Base-by-base conservation (phyloP, 2,888 invertebrate genomes). In the Tridacna gigas region DNA sequence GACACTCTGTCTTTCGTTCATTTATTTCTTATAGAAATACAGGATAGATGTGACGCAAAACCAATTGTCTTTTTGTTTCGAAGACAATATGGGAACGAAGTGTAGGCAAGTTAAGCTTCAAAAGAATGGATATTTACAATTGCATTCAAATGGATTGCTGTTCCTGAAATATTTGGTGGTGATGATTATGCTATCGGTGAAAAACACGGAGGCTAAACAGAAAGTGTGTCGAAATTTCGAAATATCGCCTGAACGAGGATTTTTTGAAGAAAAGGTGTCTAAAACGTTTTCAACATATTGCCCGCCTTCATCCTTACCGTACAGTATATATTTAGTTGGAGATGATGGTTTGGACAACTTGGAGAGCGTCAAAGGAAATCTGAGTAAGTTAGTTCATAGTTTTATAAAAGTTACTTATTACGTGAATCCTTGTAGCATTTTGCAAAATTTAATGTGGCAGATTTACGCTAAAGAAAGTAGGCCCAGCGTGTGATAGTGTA, bases 171-270 rank as follows among this genome's bases (percentile, higher is more conserved):
- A 51, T 51, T 48, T 71, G 11, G 51, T 71, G 22, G 26, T 71
- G 0, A 51, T 48, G 11, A 25, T 25, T 22, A 51, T 71, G n/a
- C 22, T 71, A 51, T 51, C 48, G 18, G 51, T 48, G 51, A 71
- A 51, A 51, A 25, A 25, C 15, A 15, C 71, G 5, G 71, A 71
- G n/a, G 48, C 71, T 9, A 51, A 71, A 51, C 7, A 25, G 13
- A 71, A 71, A 51, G 47, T 51, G n/a, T 71, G 71, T 26, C 48
- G 47, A 20, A 71, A 71, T 71, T 71, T 71, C 48, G 51, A 48
- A 51, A 18, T 51, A 25, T 12, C 22, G 3, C 71, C 12, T 18
- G 18, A 25, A 25, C 25, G 22, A 1, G 71, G 48, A 71, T 25
- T 71, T 12, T 71, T 51, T 18, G 71, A 71, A 51, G 71, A 51